A percentile compares a stretch with the other conserved stretches of the same genome.
Conservation (phyloP, 2,888 invertebrate genomes). For the Tachina fera region DNA sequence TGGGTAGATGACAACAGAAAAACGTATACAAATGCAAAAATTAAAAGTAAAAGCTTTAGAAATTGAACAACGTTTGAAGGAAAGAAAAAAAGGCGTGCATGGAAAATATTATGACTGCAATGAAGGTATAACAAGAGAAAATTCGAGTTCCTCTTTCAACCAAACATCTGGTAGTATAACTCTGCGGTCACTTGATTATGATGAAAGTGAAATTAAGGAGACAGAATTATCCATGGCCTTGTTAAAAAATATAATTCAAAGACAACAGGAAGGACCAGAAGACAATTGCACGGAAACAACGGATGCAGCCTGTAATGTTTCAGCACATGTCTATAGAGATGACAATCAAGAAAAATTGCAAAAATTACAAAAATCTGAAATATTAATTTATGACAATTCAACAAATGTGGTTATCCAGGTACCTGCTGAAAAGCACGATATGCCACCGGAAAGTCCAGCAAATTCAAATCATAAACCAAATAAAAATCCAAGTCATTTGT, state of each 20-base stretch:
- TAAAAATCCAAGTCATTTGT: slow-evolving; percentile 52
- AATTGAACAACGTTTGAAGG: slow-evolving; percentile 75
- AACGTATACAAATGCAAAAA: slow-evolving; percentile 76
- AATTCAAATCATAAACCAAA: slow-evolving; percentile 21
- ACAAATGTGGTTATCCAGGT: slow-evolving; percentile 63
- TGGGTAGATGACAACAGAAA: slow-evolving; percentile 79
- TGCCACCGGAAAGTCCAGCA: neutral
- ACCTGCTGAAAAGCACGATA: neutral
- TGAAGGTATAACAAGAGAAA: slow-evolving; percentile 25
- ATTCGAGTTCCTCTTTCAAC: neutral
- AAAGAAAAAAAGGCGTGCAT: slow-evolving; percentile 30
- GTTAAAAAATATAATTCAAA: slow-evolving; percentile 42
- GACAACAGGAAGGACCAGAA: slow-evolving; percentile 27
- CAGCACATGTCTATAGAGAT: neutral
- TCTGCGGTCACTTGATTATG: slow-evolving; percentile 38
- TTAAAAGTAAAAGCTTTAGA: slow-evolving; percentile 76
- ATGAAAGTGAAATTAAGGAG: slow-evolving; percentile 43
- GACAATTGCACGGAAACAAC: slow-evolving; percentile 2
- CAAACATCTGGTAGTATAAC: slow-evolving; percentile 5
- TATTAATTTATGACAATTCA: slow-evolving; percentile 79
- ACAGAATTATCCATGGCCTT: slow-evolving; percentile 51
- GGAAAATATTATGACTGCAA: neutral
- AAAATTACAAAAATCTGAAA: slow-evolving; percentile 78
- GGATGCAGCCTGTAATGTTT: neutral
- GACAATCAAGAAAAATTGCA: slow-evolving; percentile 70